Evolutionary conservation across 2,888 invertebrate genomes (phyloP).

Genomic region (Brachylomia viminalis): DNA sequence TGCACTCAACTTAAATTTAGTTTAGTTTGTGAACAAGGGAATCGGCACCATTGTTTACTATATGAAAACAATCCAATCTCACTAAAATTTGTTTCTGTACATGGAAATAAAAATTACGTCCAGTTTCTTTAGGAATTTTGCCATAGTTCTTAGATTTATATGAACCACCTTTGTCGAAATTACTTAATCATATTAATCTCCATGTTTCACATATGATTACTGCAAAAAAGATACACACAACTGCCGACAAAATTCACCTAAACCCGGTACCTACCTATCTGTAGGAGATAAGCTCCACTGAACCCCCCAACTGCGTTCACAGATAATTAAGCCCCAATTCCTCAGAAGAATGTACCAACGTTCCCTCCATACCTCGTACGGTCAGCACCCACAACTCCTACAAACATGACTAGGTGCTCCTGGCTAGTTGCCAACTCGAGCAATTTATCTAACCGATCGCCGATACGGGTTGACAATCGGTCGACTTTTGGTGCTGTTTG

Average conservation of each 20-base stretch:
- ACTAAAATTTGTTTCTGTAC: not conserved
- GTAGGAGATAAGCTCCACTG: not conserved
- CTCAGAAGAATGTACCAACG: constrained; percentile 7
- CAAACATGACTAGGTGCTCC: constrained; percentile 2
- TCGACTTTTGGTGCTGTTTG: constrained; percentile 53
- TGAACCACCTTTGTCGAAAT: not conserved
- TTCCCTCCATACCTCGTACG: constrained; percentile 6
- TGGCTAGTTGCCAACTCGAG: constrained; percentile 64
- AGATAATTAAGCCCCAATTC: constrained; percentile 22
- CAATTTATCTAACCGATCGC: constrained; percentile 63
- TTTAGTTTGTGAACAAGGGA: no score
- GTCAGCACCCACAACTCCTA: constrained; percentile 16
- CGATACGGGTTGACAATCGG: constrained; percentile 64
- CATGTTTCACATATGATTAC: not conserved
- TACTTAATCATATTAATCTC: not conserved
- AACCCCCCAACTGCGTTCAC: not conserved
- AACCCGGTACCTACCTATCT: not conserved
- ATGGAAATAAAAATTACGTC: not conserved
- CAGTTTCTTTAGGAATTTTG: not conserved
- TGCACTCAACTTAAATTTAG: no score
- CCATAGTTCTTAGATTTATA: not conserved
- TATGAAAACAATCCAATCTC: not conserved
- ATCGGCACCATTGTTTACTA: no score
- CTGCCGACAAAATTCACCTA: not conserved
- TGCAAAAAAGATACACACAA: not conserved